These are phyloP conservation scores for Lypha dubia DNA, from an alignment of 2,888 invertebrate species.

Conservation along the genomic window DNA sequence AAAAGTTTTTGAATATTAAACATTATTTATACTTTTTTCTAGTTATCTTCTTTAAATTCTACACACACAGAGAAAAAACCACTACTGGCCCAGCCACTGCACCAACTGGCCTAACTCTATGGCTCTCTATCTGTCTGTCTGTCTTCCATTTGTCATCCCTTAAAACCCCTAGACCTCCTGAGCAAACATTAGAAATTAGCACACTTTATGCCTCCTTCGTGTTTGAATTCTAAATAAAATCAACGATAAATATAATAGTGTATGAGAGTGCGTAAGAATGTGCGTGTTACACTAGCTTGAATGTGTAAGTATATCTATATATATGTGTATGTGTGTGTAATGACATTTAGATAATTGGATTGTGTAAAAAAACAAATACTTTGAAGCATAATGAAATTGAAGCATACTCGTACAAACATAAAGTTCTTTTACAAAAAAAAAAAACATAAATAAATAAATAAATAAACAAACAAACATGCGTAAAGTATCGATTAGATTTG, in stretches of 20 bases:
- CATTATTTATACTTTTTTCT: slow-evolving; percentile 35
- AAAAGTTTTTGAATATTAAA: not conserved
- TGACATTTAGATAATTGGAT: slow-evolving; percentile 66
- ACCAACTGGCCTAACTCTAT: not conserved
- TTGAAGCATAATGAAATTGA: slow-evolving; percentile 50
- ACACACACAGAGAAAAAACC: slow-evolving; percentile 7
- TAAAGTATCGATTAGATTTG: slow-evolving; percentile 63
- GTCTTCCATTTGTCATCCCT: slow-evolving; percentile 20
- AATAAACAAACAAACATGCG: slow-evolving; percentile 44
- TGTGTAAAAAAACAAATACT: slow-evolving; percentile 53
- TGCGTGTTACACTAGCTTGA: not conserved
- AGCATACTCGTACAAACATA: slow-evolving; percentile 21
- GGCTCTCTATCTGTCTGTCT: not conserved
- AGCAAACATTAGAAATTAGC: slow-evolving; percentile 57
- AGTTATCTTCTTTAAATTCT: slow-evolving; percentile 30
- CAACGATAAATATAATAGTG: slow-evolving; percentile 2
- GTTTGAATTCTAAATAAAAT: slow-evolving; percentile 39
- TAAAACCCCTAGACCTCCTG: slow-evolving; percentile 2
- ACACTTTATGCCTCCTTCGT: slow-evolving; percentile 46
- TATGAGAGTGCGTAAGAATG: not conserved
- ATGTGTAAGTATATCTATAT: not conserved
- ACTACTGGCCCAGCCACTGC: not conserved
- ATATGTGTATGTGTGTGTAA: slow-evolving; percentile 25
- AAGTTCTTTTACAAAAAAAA: not conserved
- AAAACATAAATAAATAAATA: slow-evolving; percentile 8